Evolutionary conservation across 2,113 vertebrate genomes (phyloP).

Genomic region (Bothrops jararaca): DNA sequence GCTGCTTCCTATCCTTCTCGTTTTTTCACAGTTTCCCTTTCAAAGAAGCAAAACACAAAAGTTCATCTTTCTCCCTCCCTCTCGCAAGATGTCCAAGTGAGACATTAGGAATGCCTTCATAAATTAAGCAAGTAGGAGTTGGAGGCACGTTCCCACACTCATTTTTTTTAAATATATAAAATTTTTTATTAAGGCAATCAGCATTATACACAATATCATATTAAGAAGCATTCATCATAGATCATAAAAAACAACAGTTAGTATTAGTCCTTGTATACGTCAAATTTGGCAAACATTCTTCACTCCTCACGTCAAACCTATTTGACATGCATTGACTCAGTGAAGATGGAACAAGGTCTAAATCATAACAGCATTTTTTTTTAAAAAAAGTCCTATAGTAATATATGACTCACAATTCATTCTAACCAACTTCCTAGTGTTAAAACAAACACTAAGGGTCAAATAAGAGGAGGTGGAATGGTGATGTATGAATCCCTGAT

Average conservation of each 20-base stretch:
- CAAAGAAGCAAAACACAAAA: background rate
- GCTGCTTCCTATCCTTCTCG: background rate
- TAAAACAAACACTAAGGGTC: background rate
- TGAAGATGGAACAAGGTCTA: background rate
- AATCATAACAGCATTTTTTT: background rate
- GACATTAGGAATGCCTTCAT: background rate
- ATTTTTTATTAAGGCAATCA: too few species aligned
- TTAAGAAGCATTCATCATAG: too few species aligned
- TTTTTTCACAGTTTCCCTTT: background rate
- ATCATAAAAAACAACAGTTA: too few species aligned
- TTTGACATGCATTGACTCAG: background rate
- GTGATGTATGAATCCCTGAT: background rate
- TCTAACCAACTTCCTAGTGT: background rate
- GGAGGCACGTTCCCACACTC: background rate
- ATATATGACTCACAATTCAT: background rate
- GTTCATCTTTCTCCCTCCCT: background rate
- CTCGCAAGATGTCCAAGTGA: conserved; percentile 6
- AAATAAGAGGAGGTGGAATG: background rate
- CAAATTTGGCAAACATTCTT: too few species aligned
- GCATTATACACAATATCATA: too few species aligned
- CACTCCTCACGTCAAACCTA: too few species aligned
- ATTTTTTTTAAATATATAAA: too few species aligned
- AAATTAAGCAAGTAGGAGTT: background rate
- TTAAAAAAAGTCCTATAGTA: background rate
- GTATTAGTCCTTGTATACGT: too few species aligned